Conservation (phyloP, 2,797 vertebrate genomes). For the Microtus agrestis region DNA sequence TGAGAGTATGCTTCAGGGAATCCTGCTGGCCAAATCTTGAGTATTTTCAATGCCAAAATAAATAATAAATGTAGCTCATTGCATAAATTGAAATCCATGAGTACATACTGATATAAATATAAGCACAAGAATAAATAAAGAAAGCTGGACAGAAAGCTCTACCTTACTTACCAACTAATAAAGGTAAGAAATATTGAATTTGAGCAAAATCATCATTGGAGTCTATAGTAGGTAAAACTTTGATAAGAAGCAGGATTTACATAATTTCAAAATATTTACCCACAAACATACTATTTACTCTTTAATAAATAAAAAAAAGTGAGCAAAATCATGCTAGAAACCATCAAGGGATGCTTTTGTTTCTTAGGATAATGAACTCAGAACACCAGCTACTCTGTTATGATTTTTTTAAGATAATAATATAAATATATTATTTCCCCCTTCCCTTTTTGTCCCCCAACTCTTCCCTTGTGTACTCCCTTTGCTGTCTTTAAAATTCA, state of each 20-base stretch:
- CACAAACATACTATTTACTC: background rate
- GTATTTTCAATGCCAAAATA: constrained; percentile 43
- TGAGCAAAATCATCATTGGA: constrained; percentile 20
- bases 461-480: background rate
- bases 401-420: background rate
- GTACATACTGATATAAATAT: background rate
- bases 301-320: constrained; percentile 5
- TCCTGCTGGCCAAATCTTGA: background rate
- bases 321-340: background rate
- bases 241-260: constrained; percentile 37
- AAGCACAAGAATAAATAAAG: constrained; percentile 1
- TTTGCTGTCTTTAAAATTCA: background rate
- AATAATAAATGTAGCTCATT: constrained; percentile 34
- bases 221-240: constrained; percentile 16
- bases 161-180: constrained; percentile 24
- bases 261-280: constrained; percentile 18
- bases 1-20: background rate
- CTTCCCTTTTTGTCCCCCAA: background rate
- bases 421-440: background rate
- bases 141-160: background rate
- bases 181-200: constrained; percentile 24
- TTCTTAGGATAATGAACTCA: background rate
- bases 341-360: background rate
- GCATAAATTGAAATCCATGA: constrained; percentile 55
- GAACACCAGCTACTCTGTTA: background rate